Percentiles rank a stretch among this genome's conserved stretches.
These are phyloP conservation scores for Parotia lawesii DNA, from an alignment of 2,113 vertebrate species.

Conservation along the genomic window DNA sequence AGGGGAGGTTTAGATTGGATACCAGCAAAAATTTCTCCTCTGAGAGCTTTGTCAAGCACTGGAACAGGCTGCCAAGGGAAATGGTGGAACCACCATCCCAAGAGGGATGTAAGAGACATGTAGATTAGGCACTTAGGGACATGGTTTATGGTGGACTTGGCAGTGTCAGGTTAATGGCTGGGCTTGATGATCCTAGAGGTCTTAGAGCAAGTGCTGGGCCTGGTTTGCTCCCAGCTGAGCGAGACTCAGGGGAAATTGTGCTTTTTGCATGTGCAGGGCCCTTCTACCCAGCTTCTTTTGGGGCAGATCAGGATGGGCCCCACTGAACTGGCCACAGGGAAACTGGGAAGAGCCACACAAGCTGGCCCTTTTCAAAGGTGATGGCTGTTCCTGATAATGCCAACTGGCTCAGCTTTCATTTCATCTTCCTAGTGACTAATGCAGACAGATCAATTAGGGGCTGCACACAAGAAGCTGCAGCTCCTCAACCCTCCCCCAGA, in stretches of 20 bases:
- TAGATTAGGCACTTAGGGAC: background rate
- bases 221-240: background rate
- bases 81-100: background rate
- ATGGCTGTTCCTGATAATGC: conserved; percentile 39
- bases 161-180: background rate
- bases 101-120: background rate
- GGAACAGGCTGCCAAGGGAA: background rate
- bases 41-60: background rate
- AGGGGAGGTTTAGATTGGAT: background rate
- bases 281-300: background rate
- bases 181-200: background rate
- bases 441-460: conserved; percentile 76
- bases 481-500: background rate
- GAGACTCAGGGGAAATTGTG: fast-evolving
- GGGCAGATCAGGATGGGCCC: fast-evolving
- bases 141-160: background rate
- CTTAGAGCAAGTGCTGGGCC: background rate
- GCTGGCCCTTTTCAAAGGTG: conserved; percentile 53
- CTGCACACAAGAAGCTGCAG: conserved; percentile 14
- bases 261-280: background rate
- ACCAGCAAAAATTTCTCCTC: background rate
- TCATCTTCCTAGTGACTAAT: conserved; percentile 46
- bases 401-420: conserved; percentile 60
- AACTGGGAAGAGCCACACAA: background rate
- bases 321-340: background rate